These are phyloP conservation scores for Diarsia dahlii DNA, from an alignment of 2,888 invertebrate genomes.

Conservation along the genomic window DNA sequence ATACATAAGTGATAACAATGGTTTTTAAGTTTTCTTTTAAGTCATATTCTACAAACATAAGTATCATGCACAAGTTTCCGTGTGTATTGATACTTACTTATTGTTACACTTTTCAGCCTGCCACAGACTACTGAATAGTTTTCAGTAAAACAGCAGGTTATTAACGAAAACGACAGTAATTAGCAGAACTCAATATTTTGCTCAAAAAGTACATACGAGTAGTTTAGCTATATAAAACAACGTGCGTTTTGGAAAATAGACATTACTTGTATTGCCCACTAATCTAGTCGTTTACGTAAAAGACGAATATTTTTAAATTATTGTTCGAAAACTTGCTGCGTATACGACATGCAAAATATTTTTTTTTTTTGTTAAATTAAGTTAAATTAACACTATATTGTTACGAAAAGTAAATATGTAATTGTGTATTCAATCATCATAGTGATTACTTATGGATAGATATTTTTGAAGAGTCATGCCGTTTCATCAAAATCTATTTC, in stretches of 20 bases:
- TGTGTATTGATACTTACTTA: not conserved
- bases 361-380: not conserved
- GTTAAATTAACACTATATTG: not conserved
- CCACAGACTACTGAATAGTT: slow-evolving; percentile 8
- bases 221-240: slow-evolving; percentile 7
- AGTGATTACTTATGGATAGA: not conserved
- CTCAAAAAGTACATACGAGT: slow-evolving; percentile 2
- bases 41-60: not conserved
- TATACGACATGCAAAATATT: not conserved
- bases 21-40: no score
- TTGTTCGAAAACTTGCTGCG: slow-evolving; percentile 9
- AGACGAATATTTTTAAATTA: not conserved
- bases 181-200: slow-evolving; percentile 53
- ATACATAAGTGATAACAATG: not conserved
- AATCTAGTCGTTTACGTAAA: slow-evolving; percentile 21
- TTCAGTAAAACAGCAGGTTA: slow-evolving; percentile 29
- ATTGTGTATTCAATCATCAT: not conserved
- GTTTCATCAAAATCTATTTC: not conserved
- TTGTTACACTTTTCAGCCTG: slow-evolving; percentile 9
- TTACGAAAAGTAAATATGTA: not conserved
- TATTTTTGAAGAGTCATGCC: not conserved
- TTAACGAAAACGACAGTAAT: slow-evolving; percentile 37
- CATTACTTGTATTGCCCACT: slow-evolving; percentile 1
- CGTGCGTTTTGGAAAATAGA: not conserved
- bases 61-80: not conserved